Evolutionary conservation across 2,888 invertebrate genomes (phyloP).

Genomic region (Ornithoptera priamus): DNA sequence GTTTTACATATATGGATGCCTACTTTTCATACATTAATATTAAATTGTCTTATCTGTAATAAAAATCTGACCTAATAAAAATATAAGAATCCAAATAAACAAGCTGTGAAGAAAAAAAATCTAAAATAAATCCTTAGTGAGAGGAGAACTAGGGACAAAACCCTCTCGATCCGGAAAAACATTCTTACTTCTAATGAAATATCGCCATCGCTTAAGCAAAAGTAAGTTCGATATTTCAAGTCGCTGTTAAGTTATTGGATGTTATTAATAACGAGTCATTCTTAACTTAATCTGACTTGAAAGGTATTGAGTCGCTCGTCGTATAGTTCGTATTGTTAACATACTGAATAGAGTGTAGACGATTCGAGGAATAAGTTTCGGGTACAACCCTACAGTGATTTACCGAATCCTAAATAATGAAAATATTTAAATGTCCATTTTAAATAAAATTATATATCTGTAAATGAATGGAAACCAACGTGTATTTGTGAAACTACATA

Average conservation of each 20-base stretch:
- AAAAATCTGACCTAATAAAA: not conserved
- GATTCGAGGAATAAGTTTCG: slow-evolving; percentile 8
- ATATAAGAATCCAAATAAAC: slow-evolving; percentile 19
- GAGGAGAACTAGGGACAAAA: slow-evolving; percentile 59
- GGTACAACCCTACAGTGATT: not conserved
- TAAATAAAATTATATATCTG: not conserved
- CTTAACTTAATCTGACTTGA: slow-evolving; percentile 78
- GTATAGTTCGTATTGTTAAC: slow-evolving; percentile 68
- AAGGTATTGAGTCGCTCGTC: slow-evolving; percentile 70
- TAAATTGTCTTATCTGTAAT: too few species aligned
- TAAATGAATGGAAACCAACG: too few species aligned
- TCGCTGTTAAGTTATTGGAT: slow-evolving; percentile 72
- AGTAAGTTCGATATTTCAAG: slow-evolving; percentile 77
- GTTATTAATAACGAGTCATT: slow-evolving; percentile 77
- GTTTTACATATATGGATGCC: too few species aligned
- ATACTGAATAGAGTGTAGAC: slow-evolving; percentile 53
- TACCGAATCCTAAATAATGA: not conserved
- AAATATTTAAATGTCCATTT: not conserved
- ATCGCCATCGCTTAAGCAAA: slow-evolving; percentile 75
- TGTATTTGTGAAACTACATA: too few species aligned
- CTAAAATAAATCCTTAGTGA: slow-evolving; percentile 47
- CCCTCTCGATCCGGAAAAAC: slow-evolving; percentile 71
- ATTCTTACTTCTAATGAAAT: slow-evolving; percentile 72
- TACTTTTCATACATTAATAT: too few species aligned
- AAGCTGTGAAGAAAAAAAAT: slow-evolving; percentile 28